phyloP scores from a whole-genome alignment of 1,140 invertebrate genomes.

The Drosophila murphyi region DNA sequence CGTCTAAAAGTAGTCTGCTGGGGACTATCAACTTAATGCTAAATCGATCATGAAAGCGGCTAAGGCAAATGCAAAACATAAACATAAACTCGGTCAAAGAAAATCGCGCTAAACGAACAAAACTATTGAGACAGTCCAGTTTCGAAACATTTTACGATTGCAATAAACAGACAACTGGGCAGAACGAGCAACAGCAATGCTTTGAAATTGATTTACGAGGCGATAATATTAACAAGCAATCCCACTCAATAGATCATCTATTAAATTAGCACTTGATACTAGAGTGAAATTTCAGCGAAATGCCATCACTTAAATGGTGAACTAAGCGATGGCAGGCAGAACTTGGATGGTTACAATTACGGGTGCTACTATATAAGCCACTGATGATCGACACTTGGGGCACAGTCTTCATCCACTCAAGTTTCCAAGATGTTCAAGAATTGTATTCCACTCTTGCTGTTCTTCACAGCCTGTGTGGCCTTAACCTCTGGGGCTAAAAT shows the following conservation, averaged over 20 bases:
- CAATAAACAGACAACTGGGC: constrained; percentile 47
- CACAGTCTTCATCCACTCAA: constrained; percentile 50
- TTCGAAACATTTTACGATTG: constrained; percentile 55
- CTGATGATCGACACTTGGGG: neutral
- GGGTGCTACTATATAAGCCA: constrained; percentile 53
- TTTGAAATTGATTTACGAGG: constrained; percentile 66
- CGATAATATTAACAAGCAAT: constrained; percentile 49
- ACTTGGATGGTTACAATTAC: neutral
- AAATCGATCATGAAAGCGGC: constrained; percentile 65
- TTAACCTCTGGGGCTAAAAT: constrained; percentile 1
- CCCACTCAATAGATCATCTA: constrained; percentile 30
- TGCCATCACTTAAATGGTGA: constrained; percentile 3
- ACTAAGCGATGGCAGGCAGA: constrained; percentile 23
- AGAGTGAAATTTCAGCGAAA: constrained; percentile 31
- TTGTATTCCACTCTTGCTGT: constrained; percentile 26
- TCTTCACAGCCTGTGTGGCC: constrained; percentile 23
- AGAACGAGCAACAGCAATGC: neutral
- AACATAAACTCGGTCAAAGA: constrained; percentile 44
- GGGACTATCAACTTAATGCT: constrained; percentile 49
- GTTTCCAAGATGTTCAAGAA: constrained; percentile 34
- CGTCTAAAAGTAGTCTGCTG: constrained; percentile 18
- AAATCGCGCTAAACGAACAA: constrained; percentile 9
- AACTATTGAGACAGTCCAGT: constrained; percentile 23
- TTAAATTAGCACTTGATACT: constrained; percentile 36
- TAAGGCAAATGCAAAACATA: constrained; percentile 35